Evolutionary conservation across 23 tunicate species (phyloP), one percentile per base, ranked within the genome.

Genomic region (Ascidia mentula): DNA sequence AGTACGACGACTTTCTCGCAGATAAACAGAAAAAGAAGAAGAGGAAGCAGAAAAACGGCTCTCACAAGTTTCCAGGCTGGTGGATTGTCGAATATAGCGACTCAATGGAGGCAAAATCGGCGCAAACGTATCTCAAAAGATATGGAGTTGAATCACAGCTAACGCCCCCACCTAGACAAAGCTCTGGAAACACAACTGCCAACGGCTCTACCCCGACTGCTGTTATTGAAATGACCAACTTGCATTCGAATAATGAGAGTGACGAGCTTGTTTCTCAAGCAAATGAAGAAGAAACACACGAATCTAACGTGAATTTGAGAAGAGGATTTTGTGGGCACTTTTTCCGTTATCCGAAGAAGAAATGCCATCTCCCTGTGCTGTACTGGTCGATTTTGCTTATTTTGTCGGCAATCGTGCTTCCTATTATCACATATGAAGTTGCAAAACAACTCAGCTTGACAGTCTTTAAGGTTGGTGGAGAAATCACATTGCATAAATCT

Each of bases 381-480:
- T 72, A 45, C 46, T 91, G 97, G 97, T 91, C 88, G 88, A 53
- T 91, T 38, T 33, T 91, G 80, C 46, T 86, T 18, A 17, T 45
- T 0, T 17, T 70, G 26, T 37, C 84, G 0, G 32, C 73, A 34
- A n/a, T 86, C 34, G 28, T 79, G 32, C 38, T 86, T 36, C 89
- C 90, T n/a, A 31, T 85, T 17, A 59, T 76, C 24, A 76, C 88
- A 1, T 76, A 65, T 69, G 31, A 46, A 1, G 38, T 91, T 0
- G 97, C 97, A 6, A 46, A 78, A 33, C 36, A 32, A 7, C 69
- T 91, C 30, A 77, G 74, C 31, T 70, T 86, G 77, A 72, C 78
- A 31, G 75, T 91, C 12, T 71, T 87, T 69, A 71, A 84, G 69
- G 96, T 85, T 69, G 36, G 75, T 18, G 17, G n/a, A n/a, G n/a